Conservation (phyloP, 2,113 vertebrate genomes). For the Erpornis zantholeuca region DNA sequence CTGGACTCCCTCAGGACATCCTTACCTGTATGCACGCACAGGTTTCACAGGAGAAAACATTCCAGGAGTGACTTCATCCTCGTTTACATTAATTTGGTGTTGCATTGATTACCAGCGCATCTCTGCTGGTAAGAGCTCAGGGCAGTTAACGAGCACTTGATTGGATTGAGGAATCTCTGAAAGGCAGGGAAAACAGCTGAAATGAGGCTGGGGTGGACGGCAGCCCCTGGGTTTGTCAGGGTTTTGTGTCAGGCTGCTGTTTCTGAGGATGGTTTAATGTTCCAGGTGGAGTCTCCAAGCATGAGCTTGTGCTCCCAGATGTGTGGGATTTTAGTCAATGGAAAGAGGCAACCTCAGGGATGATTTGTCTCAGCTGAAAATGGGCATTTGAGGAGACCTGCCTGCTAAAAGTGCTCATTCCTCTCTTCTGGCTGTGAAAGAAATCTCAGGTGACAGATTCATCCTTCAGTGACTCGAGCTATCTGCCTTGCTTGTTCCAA, state of each 20-base stretch:
- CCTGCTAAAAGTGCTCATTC: background rate
- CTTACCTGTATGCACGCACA: fast-evolving
- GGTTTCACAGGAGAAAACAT: background rate
- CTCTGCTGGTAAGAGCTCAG: background rate
- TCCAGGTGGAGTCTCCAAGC: background rate
- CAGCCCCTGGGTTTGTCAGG: background rate
- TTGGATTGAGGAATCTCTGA: background rate
- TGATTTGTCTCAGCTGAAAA: background rate
- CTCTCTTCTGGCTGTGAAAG: background rate
- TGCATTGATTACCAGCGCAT: no score
- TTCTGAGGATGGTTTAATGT: background rate
- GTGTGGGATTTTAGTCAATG: background rate
- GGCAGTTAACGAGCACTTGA: background rate
- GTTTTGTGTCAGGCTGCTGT: background rate
- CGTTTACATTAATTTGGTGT: background rate
- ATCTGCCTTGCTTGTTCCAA: background rate
- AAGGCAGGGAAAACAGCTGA: background rate
- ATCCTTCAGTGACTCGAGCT: background rate
- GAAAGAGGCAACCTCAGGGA: background rate
- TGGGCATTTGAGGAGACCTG: background rate
- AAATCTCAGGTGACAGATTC: constrained; percentile 2
- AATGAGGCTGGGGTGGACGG: background rate
- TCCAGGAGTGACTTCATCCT: background rate
- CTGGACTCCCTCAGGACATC: background rate
- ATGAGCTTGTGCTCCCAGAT: background rate